Conservation (phyloP, 1,140 invertebrate genomes). For the Drosophila sucinea region DNA sequence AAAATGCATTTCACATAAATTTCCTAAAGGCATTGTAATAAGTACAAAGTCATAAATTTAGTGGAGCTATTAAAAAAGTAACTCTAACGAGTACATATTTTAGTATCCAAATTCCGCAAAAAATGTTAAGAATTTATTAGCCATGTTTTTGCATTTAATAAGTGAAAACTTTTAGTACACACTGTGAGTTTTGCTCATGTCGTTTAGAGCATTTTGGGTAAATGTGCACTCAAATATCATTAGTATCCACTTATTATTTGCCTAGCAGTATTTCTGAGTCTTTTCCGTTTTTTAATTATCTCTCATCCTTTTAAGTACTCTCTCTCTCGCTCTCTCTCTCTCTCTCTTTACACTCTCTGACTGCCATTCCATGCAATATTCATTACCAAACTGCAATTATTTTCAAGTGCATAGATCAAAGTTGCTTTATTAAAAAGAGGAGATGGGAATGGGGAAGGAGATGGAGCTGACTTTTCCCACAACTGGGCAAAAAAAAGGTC, state of each 20-base stretch:
- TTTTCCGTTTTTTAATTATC: slow-evolving; percentile 16
- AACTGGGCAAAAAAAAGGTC: slow-evolving; percentile 55
- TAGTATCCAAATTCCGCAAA: too few species aligned
- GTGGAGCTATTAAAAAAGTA: too few species aligned
- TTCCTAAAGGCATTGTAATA: too few species aligned
- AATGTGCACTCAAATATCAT: not conserved
- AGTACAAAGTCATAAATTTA: too few species aligned
- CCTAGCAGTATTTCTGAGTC: not conserved
- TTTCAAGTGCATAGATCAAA: slow-evolving; percentile 64
- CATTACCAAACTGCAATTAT: slow-evolving; percentile 65
- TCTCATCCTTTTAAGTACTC: slow-evolving; percentile 9
- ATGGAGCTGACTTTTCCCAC: slow-evolving; percentile 20
- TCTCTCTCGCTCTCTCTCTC: slow-evolving; percentile 5
- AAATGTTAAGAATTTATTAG: too few species aligned
- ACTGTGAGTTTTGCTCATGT: too few species aligned
- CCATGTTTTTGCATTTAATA: too few species aligned
- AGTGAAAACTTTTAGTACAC: too few species aligned
- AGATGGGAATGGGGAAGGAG: slow-evolving; percentile 11
- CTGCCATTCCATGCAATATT: slow-evolving; percentile 40
- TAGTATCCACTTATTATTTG: slow-evolving; percentile 11
- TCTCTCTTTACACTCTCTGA: not conserved
- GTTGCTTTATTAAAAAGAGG: slow-evolving; percentile 55
- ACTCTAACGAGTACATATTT: too few species aligned
- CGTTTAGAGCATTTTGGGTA: too few species aligned
- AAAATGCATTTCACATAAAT: too few species aligned